A percentile compares a stretch with the other conserved stretches of the same genome.
These are phyloP conservation scores for Euura lappo DNA, from an alignment of 1,140 invertebrate species.

Conservation along the genomic window DNA sequence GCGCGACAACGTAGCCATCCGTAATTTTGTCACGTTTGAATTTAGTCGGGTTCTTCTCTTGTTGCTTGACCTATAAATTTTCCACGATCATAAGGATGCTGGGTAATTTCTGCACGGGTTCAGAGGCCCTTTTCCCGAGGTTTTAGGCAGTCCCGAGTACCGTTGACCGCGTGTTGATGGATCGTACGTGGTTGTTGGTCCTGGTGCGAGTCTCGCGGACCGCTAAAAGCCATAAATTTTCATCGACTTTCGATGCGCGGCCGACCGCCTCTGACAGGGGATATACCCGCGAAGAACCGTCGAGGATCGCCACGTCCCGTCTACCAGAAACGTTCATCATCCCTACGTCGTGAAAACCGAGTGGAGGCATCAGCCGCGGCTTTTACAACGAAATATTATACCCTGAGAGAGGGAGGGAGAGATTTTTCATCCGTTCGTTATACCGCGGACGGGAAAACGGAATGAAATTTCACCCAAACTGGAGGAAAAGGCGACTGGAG, in stretches of 20 bases:
- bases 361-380: not conserved
- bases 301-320: not conserved
- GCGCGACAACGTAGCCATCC: not conserved
- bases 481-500: no score
- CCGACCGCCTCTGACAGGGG: not conserved
- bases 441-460: no score
- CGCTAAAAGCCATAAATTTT: constrained; percentile 1
- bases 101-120: no score
- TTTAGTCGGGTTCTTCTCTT: not conserved
- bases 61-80: no score
- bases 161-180: not conserved
- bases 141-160: not conserved
- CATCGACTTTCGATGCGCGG: constrained; percentile 3
- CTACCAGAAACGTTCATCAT: not conserved
- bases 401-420: not conserved
- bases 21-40: constrained; percentile 5
- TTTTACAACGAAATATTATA: not conserved
- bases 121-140: not conserved
- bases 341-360: not conserved
- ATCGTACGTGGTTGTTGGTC: not conserved
- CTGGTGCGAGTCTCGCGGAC: not conserved
- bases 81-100: no score
- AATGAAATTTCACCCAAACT: no score
- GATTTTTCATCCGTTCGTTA: not conserved
- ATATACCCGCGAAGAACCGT: constrained; percentile 1